Conservation (phyloP, 2,797 vertebrate species). For the Gymnothorax javanicus region DNA sequence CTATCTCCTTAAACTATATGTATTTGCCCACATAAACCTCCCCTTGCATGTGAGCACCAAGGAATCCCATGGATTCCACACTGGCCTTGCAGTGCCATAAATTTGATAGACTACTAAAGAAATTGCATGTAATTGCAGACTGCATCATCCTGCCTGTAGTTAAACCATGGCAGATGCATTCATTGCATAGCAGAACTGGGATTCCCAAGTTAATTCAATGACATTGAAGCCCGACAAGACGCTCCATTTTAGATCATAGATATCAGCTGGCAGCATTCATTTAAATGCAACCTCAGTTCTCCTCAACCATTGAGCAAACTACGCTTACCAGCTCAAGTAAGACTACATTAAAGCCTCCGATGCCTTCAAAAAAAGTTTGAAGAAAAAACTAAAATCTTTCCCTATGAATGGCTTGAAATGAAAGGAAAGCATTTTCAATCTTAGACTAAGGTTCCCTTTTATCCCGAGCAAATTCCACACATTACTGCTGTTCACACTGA, state of each 20-base stretch:
- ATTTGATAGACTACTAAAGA: background rate
- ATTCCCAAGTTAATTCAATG: background rate
- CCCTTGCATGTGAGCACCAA: too few species aligned
- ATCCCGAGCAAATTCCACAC: background rate
- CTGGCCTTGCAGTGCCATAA: too few species aligned
- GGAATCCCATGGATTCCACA: background rate
- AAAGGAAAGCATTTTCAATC: background rate
- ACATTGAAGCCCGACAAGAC: background rate
- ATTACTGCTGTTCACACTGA: background rate
- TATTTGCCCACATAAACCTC: background rate
- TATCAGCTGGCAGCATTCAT: background rate
- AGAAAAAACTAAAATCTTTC: background rate
- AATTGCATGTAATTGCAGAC: background rate
- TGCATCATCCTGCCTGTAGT: background rate
- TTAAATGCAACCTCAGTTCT: background rate
- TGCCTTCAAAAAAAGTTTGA: background rate
- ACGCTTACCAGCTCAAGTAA: background rate
- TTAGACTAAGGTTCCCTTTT: background rate
- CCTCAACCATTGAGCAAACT: background rate
- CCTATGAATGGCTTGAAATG: background rate
- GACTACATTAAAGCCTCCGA: background rate
- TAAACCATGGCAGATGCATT: constrained; percentile 21
- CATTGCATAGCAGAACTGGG: background rate
- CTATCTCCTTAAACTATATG: background rate
- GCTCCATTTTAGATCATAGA: background rate